Base-by-base conservation (phyloP, 2,888 invertebrate species). In the Protodeltote pygarga region DNA sequence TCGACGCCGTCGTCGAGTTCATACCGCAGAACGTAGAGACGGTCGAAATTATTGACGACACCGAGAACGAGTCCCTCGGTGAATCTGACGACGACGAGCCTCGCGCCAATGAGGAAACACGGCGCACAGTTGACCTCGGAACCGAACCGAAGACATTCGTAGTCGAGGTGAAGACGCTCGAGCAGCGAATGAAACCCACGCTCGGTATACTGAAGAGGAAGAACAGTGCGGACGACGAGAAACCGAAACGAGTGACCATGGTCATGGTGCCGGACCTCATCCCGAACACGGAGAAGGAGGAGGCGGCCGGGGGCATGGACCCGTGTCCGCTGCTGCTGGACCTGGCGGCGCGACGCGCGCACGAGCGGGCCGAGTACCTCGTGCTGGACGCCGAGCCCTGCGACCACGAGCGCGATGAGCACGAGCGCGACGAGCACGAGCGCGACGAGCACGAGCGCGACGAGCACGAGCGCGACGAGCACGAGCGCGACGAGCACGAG, bases 11-110 rank as follows among this genome's bases (percentile, higher is more conserved):
- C 1, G 89, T 92, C 35, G 92, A 92, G 10, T 92, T 93, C 64
- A 85, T 92, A 17, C 93, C 93, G 20, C 93, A 91, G 54, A 89
- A 81, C 48, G 93, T 92, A 2, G 93, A 93, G 62, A 89, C 89
- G 0, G 93, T 94, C 1, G 87, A 93, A 65, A 92, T 94, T 32
- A 79, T 93, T 9, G 93, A 94, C 55, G 89, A 93, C 28, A 92
- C 93, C 0, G 93, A 92, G 53, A 87, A 88, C 50, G 86, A 84
- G 33, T 76, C 80, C 5, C 4, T 42, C 11, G 31, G 53, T 15
- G 73, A 65, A 15, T 54, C 67, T 3, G 65, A 71, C 14, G 83
- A 77, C 0, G 70, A 54, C 1, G 42, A 33, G 3, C 29, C 35
- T 8, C 24, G 44, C 17, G 41, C 41, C 13, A 2, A 42, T 13